Percentiles rank a stretch among this genome's conserved stretches.
Conservation (phyloP, 2,797 vertebrate species). For the Thripadectes ignobilis region DNA sequence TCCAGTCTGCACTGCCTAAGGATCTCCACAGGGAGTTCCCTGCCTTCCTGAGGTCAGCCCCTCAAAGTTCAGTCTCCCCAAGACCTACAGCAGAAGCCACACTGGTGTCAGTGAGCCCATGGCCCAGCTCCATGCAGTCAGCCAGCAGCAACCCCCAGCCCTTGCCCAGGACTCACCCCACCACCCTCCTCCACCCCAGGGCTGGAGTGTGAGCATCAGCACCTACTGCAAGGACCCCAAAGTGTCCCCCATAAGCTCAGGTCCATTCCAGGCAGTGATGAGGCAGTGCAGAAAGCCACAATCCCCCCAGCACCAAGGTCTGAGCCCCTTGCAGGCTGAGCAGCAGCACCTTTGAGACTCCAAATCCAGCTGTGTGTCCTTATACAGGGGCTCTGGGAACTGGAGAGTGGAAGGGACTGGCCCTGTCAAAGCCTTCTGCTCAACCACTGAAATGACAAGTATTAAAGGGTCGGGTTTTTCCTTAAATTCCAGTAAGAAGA, state of each 20-base stretch:
- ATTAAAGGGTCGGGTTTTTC: not conserved
- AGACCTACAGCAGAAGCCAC: not conserved
- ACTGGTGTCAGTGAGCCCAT: not conserved
- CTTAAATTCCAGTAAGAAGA: not conserved
- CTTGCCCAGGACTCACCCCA: not conserved
- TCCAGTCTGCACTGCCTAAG: not conserved
- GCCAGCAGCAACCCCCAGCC: not conserved
- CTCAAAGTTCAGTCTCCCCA: not conserved
- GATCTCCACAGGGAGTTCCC: not conserved
- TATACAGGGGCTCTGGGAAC: not conserved
- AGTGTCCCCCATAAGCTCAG: not conserved
- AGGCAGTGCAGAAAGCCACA: not conserved
- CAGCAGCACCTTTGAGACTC: not conserved
- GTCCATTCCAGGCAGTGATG: not conserved
- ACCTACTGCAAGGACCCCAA: not conserved
- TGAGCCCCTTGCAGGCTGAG: not conserved
- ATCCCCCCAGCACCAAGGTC: not conserved
- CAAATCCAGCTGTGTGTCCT: not conserved
- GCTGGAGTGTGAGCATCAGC: not conserved
- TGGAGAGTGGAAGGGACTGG: not conserved
- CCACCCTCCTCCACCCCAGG: not conserved
- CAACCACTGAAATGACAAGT: not conserved
- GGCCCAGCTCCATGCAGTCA: not conserved
- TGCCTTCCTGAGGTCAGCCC: not conserved
- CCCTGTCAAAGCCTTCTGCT: not conserved